These are phyloP conservation scores for Periophthalmus modestus DNA, from an alignment of 2,113 vertebrate genomes.

Conservation along the genomic window DNA sequence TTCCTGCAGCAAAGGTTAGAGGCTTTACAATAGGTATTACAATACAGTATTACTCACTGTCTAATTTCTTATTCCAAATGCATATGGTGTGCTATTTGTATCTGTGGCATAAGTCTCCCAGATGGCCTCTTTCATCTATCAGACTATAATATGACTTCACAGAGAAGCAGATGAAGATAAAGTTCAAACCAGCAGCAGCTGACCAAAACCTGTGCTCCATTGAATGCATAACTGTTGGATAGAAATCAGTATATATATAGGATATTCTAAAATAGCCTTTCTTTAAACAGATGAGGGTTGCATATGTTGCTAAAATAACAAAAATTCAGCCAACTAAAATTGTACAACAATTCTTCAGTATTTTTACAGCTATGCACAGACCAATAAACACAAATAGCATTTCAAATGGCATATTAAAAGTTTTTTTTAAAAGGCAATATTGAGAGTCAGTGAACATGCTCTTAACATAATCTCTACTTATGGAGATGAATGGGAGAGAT, in stretches of 20 bases:
- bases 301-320: neutral
- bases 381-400: neutral
- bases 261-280: neutral
- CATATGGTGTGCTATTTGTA: neutral
- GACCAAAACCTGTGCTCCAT: neutral
- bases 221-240: neutral
- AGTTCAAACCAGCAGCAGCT: neutral
- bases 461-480: neutral
- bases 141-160: neutral
- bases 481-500: neutral
- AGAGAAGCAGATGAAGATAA: constrained; percentile 6
- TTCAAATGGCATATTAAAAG: neutral
- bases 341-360: neutral
- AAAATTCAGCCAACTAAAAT: neutral
- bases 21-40: neutral
- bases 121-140: neutral
- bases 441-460: neutral
- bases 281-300: neutral
- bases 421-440: neutral
- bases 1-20: neutral
- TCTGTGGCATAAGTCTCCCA: neutral
- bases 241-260: neutral
- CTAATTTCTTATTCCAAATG: neutral
- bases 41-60: no score
- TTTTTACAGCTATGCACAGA: neutral